Evolutionary conservation across 1,140 invertebrate species (phyloP).

Genomic region (Triops longicaudatus): DNA sequence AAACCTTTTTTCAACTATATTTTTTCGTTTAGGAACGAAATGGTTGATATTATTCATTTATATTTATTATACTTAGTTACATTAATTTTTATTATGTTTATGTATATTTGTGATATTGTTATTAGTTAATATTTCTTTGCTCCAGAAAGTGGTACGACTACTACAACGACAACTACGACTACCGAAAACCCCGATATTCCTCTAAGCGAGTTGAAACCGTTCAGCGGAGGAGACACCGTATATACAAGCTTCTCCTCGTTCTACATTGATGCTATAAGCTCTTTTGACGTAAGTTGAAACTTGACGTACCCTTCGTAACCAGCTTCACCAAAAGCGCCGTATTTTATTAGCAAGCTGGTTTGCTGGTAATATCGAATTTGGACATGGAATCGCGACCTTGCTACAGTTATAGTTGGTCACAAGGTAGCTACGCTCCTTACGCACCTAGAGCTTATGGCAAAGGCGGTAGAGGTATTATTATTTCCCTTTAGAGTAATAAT

Average conservation of each 20-base stretch:
- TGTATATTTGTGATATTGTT: no score
- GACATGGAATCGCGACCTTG: conserved; percentile 21
- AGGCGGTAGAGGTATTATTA: not conserved
- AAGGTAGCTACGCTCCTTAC: not conserved
- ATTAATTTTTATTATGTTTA: no score
- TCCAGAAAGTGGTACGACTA: not conserved
- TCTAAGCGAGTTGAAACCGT: no score
- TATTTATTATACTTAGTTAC: no score
- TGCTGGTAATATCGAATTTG: conserved; percentile 1
- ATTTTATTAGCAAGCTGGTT: conserved; percentile 6
- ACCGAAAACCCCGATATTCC: not conserved
- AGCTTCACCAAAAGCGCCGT: conserved; percentile 22
- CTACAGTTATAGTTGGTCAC: not conserved
- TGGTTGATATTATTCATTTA: no score
- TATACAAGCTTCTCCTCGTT: conserved; percentile 18
- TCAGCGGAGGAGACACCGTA: not conserved
- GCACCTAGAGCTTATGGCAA: not conserved
- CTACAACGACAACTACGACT: not conserved
- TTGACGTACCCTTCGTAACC: not conserved
- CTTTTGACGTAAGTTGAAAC: conserved; percentile 38
- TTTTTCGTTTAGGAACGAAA: no score
- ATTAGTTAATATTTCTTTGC: not conserved
- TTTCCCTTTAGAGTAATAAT: not conserved
- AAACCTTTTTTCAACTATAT: conserved; percentile 30
- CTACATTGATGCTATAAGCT: conserved; percentile 42